phyloP scores from a whole-genome alignment of 92 coral and sea anemone genomes.

The Phymanthus crucifer region DNA sequence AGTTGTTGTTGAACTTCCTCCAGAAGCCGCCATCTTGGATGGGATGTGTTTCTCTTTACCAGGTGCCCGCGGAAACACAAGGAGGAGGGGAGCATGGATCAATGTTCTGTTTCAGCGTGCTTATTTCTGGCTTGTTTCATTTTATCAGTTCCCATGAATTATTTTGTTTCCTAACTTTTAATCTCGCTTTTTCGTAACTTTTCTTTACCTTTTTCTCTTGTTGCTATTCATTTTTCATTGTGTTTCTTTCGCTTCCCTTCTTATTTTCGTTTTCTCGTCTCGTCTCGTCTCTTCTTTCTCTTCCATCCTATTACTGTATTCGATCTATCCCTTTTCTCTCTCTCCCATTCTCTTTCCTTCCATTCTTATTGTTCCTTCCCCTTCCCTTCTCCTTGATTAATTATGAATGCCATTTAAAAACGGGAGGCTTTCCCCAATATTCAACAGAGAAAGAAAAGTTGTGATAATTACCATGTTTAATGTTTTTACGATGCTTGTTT shows the following conservation, averaged over 20 bases:
- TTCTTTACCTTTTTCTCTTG: not conserved
- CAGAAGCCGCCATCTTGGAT: slow-evolving; percentile 93
- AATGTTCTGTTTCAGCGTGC: not conserved
- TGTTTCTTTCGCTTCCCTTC: not conserved
- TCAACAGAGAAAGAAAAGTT: no score
- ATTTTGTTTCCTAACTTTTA: not conserved
- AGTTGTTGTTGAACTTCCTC: slow-evolving; percentile 73
- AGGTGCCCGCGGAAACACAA: slow-evolving; percentile 14
- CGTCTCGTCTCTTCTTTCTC: not conserved
- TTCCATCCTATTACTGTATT: not conserved
- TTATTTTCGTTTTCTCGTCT: not conserved
- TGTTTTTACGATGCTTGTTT: no score
- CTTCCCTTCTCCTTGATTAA: no score
- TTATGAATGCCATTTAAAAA: no score
- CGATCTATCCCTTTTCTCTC: not conserved
- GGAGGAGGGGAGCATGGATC: not conserved
- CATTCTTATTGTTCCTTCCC: no score
- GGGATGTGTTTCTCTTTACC: slow-evolving; percentile 30
- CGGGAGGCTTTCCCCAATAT: no score
- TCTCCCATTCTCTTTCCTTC: no score
- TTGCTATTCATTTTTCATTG: not conserved
- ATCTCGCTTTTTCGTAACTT: not conserved
- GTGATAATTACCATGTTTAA: no score
- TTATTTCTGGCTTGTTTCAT: no score
- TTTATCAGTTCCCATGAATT: not conserved